These are phyloP conservation scores for Epirrhoe alternata DNA, from an alignment of 2,888 invertebrate genomes.

Conservation along the genomic window DNA sequence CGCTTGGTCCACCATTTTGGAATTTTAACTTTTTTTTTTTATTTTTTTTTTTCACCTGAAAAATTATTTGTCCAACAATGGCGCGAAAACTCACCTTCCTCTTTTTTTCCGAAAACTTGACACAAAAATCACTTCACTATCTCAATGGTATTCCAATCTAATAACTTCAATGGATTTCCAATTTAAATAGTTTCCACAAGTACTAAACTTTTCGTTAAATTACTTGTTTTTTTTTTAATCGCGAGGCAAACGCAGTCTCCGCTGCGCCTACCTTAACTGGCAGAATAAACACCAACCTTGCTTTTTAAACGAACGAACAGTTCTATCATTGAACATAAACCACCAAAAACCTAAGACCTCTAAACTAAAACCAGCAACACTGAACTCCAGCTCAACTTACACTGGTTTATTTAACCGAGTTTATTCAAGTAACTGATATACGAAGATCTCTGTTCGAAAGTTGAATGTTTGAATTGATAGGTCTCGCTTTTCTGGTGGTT, in stretches of 20 bases:
- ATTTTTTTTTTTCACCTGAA: not conserved
- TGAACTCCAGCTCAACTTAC: not conserved
- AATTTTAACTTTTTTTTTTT: no score
- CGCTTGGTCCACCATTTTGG: no score
- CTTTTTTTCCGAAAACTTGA: slow-evolving; percentile 58
- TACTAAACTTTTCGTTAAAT: slow-evolving; percentile 65
- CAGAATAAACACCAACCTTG: slow-evolving; percentile 53
- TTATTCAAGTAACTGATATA: slow-evolving; percentile 7
- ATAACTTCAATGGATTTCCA: not conserved
- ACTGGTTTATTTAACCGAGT: slow-evolving; percentile 14
- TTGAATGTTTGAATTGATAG: slow-evolving; percentile 4
- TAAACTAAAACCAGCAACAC: not conserved
- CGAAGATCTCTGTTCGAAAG: not conserved
- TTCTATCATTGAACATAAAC: slow-evolving; percentile 45
- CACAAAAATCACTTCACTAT: slow-evolving; percentile 54
- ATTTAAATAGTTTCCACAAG: slow-evolving; percentile 59
- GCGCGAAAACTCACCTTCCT: slow-evolving; percentile 33
- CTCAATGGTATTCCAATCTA: not conserved
- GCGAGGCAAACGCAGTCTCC: slow-evolving; percentile 59
- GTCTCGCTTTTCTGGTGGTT: slow-evolving; percentile 24
- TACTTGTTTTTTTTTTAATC: slow-evolving; percentile 58
- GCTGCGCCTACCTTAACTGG: slow-evolving; percentile 66
- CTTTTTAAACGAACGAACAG: slow-evolving; percentile 47
- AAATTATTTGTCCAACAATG: not conserved
- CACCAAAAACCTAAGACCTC: slow-evolving; percentile 22